Percentiles rank a stretch among this genome's conserved stretches.
Conservation (phyloP, 1,140 invertebrate species). For the Paraescarpia echinospica region DNA sequence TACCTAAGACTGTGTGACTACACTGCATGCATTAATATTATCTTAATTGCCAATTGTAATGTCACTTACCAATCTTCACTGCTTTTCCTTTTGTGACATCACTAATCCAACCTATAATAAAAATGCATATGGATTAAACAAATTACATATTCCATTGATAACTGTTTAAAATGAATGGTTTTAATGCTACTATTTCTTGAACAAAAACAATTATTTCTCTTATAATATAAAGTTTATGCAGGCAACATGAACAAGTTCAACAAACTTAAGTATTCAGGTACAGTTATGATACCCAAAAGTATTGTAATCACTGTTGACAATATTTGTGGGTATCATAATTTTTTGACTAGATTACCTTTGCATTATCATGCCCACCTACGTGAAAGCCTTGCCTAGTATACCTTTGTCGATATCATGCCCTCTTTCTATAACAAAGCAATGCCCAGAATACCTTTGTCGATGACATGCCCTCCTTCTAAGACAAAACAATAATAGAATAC, state of each 20-base stretch:
- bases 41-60: not conserved
- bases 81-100: constrained; percentile 64
- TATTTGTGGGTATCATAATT: not conserved
- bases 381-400: constrained; percentile 23
- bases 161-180: too few relatives aligned
- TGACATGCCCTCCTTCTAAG: not conserved
- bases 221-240: not conserved
- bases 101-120: constrained; percentile 61
- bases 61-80: constrained; percentile 52
- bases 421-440: too few relatives aligned
- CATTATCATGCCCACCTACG: too few relatives aligned
- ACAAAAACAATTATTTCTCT: not conserved
- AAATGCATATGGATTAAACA: constrained; percentile 2
- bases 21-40: too few relatives aligned
- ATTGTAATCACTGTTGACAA: not conserved
- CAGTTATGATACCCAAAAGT: constrained; percentile 2
- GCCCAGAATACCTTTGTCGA: too few relatives aligned
- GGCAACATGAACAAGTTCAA: not conserved
- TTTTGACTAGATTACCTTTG: too few relatives aligned
- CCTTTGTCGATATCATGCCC: constrained; percentile 51
- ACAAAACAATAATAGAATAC: constrained; percentile 41
- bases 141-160: too few relatives aligned
- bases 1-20: too few relatives aligned
- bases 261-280: not conserved
- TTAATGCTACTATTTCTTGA: not conserved